Percentiles rank a stretch among this genome's conserved stretches.
phyloP scores from a whole-genome alignment of 2,888 invertebrate genomes.

The Odontocolon sp. region DNA sequence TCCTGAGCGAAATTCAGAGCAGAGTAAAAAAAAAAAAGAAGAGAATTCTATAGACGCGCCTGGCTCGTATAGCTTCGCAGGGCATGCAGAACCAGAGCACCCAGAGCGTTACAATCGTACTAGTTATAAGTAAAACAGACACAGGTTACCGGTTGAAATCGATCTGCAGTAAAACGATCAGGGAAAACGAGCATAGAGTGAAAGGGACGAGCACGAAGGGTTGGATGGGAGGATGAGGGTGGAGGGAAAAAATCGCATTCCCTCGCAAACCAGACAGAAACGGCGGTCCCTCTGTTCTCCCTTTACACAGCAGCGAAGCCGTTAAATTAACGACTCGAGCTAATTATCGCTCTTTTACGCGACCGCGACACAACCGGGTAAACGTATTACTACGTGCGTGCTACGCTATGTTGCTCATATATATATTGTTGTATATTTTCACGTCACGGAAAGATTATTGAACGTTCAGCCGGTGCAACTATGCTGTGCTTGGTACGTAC shows the following conservation, averaged over 20 bases:
- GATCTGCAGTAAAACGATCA: conserved; percentile 2
- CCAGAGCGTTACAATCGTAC: background rate
- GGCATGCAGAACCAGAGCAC: background rate
- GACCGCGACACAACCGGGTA: conserved; percentile 23
- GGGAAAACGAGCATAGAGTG: background rate
- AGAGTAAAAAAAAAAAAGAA: background rate
- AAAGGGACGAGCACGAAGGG: background rate
- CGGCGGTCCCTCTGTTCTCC: background rate
- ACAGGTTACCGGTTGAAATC: background rate
- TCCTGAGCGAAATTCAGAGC: background rate
- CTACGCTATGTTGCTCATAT: background rate
- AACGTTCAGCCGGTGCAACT: conserved; percentile 20
- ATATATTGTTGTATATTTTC: conserved; percentile 2
- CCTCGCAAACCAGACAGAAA: background rate
- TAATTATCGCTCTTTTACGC: conserved; percentile 59
- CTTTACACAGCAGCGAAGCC: conserved; percentile 26
- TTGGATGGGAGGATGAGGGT: too few species aligned
- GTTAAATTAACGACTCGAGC: conserved; percentile 57
- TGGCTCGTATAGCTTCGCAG: too few species aligned
- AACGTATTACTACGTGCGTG: conserved; percentile 22
- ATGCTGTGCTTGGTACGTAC: conserved; percentile 9
- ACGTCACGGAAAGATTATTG: conserved; percentile 45
- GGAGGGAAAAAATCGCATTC: too few species aligned
- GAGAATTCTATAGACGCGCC: too few species aligned
- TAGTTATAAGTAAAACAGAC: background rate